Evolutionary conservation across 2,888 invertebrate genomes (phyloP).

Genomic region (Agapostemon virescens): DNA sequence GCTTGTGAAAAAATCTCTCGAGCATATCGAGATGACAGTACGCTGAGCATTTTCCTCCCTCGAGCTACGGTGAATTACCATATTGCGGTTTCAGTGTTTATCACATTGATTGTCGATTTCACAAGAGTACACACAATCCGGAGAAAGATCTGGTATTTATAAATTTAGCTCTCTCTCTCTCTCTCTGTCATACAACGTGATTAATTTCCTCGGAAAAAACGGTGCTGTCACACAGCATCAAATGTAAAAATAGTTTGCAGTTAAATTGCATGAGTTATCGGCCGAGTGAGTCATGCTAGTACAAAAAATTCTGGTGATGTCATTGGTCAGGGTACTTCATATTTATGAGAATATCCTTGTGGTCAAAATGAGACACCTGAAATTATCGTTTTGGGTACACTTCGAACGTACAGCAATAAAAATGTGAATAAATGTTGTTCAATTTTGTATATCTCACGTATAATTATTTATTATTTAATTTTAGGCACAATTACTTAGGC

Average conservation of each 20-base stretch:
- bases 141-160: background rate
- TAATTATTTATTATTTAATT: background rate
- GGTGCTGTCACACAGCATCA: background rate
- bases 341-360: constrained; percentile 7
- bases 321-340: constrained; percentile 32
- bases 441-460: too few relatives aligned
- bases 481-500: too few relatives aligned
- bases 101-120: background rate
- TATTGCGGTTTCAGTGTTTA: background rate
- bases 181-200: background rate
- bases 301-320: constrained; percentile 61
- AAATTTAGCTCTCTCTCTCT: constrained; percentile 33
- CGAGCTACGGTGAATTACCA: background rate
- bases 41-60: background rate
- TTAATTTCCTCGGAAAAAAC: constrained; percentile 3
- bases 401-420: too few relatives aligned
- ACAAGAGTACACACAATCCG: background rate
- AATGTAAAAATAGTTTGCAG: constrained; percentile 26
- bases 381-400: background rate
- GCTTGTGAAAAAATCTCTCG: background rate
- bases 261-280: constrained; percentile 38
- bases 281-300: constrained; percentile 53
- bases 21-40: background rate
- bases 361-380: background rate
- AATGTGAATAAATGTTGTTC: too few relatives aligned